phyloP scores from a whole-genome alignment of 2,888 invertebrate genomes.

The Oscheius sp. region DNA sequence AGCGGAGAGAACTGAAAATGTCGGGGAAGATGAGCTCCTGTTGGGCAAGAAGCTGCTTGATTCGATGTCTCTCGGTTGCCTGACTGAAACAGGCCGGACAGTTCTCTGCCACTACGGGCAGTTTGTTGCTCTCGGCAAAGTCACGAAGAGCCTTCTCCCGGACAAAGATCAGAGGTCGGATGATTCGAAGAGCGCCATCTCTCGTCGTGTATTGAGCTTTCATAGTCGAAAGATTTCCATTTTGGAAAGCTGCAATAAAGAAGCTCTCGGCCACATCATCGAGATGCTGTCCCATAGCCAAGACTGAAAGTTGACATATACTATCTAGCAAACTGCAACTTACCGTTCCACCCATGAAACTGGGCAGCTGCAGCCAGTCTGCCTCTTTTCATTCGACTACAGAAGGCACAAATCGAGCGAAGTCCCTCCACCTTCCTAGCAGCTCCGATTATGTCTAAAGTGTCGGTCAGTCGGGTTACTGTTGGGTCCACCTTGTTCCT shows the following conservation, averaged over 20 bases:
- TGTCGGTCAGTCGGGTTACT: background rate
- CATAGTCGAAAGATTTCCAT: constrained; percentile 84
- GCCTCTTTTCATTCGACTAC: constrained; percentile 81
- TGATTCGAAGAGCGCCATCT: constrained; percentile 84
- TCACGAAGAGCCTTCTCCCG: constrained; percentile 83
- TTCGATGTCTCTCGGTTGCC: constrained; percentile 60
- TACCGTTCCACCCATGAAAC: constrained; percentile 83
- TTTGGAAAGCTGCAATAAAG: constrained; percentile 85
- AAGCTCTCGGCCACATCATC: constrained; percentile 85
- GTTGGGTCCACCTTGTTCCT: constrained; percentile 79
- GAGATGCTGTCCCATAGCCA: constrained; percentile 88
- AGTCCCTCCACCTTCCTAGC: constrained; percentile 75
- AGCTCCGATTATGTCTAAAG: constrained; percentile 77
- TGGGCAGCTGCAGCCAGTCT: constrained; percentile 84
- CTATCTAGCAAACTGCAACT: no score
- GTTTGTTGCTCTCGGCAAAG: constrained; percentile 82
- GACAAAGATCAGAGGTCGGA: constrained; percentile 88
- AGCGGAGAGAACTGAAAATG: constrained; percentile 57
- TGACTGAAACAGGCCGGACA: constrained; percentile 77
- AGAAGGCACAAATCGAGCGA: constrained; percentile 81
- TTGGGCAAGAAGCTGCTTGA: constrained; percentile 58
- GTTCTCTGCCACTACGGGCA: constrained; percentile 82
- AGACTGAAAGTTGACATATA: constrained; percentile 73
- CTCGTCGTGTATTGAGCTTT: constrained; percentile 84
- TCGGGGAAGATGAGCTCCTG: constrained; percentile 64